Percentiles rank a stretch among this genome's conserved stretches.
These are phyloP conservation scores for Leucophenga maculata DNA, from an alignment of 2,888 invertebrate genomes.

Conservation along the genomic window DNA sequence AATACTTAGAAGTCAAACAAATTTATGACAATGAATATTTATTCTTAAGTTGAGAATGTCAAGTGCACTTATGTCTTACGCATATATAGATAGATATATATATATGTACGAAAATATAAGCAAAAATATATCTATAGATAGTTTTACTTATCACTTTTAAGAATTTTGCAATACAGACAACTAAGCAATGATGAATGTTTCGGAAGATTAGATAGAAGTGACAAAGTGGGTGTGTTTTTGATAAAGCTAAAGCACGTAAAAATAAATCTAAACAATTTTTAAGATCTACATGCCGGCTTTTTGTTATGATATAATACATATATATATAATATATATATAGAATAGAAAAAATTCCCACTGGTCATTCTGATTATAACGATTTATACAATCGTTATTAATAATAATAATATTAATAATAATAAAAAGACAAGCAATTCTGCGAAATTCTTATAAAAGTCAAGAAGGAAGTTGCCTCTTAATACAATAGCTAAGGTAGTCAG, in stretches of 20 bases:
- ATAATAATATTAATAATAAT: too few relatives aligned
- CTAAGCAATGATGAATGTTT: conserved; percentile 2
- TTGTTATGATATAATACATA: too few relatives aligned
- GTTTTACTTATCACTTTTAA: neutral
- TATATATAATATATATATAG: too few relatives aligned
- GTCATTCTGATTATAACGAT: too few relatives aligned
- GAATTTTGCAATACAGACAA: too few relatives aligned
- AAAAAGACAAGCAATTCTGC: too few relatives aligned
- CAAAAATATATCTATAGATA: neutral
- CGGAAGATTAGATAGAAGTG: conserved; percentile 8
- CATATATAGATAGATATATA: neutral
- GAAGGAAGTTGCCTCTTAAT: too few relatives aligned
- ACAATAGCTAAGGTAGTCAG: too few relatives aligned
- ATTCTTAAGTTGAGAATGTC: conserved; percentile 35
- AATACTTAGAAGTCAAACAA: conserved; percentile 33
- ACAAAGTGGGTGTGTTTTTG: conserved; percentile 32
- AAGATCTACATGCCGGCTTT: too few relatives aligned
- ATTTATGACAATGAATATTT: conserved; percentile 39
- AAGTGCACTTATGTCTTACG: conserved; percentile 34
- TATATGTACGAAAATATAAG: neutral
- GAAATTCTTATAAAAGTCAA: too few relatives aligned
- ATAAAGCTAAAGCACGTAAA: conserved; percentile 27
- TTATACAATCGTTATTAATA: too few relatives aligned
- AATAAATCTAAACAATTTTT: neutral
- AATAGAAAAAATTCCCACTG: too few relatives aligned